Base-by-base conservation (phyloP, 2,797 vertebrate genomes). In the Orestias chungarensis region DNA sequence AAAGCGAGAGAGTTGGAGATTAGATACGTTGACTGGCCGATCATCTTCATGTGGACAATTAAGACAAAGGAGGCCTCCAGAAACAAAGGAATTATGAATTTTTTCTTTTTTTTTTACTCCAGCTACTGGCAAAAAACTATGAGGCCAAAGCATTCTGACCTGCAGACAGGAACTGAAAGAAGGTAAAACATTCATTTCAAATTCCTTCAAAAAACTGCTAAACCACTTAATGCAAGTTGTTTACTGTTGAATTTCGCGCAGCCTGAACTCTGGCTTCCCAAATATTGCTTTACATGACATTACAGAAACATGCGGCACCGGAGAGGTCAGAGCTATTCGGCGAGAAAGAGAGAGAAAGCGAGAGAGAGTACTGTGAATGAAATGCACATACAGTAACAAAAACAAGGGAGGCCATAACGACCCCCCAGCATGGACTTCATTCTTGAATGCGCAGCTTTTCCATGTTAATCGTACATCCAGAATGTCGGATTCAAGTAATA, bases 81-180 rank as follows among this genome's bases (percentile, higher is more conserved):
- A 62, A 80, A 23, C 72, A 65, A 82, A 71, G 59, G 57, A 73
- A 73, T 77, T 75, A 47, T n/a, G n/a, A n/a, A n/a, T n/a, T n/a
- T n/a, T n/a, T n/a, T n/a, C n/a, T n/a, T n/a, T n/a, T n/a, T n/a
- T n/a, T n/a, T n/a, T n/a, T n/a, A n/a, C n/a, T n/a, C 59, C 73
- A 66, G 67, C 25, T 23, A 64, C 66, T 71, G 52, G 68, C 72
- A 77, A 33, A 25, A n/a, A 62, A 62, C 25, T 14, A 62, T 62
- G 35, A 40, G 25, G 23, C 59, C n/a, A 27, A 7, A 25, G 49
- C n/a, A 40, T 62, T 62, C 33, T n/a, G 20, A 61, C 33, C 20
- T 40, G 23, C 25, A 20, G 35, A 40, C 38, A 62, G n/a, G 11
- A 35, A n/a, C 35, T 40, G 35, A 12, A n/a, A n/a, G 23, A 62